Base-by-base conservation (phyloP, 2,888 invertebrate species). In the Calliphora vomitoria region DNA sequence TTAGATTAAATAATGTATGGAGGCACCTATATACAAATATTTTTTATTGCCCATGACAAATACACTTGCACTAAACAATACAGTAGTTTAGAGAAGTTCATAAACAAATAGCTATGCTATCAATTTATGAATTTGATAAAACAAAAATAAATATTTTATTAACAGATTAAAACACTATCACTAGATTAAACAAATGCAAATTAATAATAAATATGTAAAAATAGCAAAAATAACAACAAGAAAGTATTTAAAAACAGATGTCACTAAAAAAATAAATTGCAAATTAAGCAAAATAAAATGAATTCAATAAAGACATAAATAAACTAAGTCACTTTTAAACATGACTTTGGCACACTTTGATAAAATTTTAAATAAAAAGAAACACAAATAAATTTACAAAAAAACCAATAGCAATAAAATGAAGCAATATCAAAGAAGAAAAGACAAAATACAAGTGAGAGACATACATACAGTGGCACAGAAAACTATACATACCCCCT, bases 291-390 rank as follows among this genome's bases (percentile, higher is more conserved):
- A 75, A 50, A 50, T 18, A 62, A 62, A 55, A 18, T 38, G 5
- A 55, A n/a, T 4, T n/a, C 11, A 71, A 53, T 31, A 60, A 10
- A 58, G 25, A 10, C 55, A 13, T 58, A 64, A 53, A 13, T 58
- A 64, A 53, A 38, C 72, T 15, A 69, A 68, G 41, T 31, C 25
- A 31, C 20, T 20, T 50, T 69, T 78, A 78, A 69, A n/a, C 18
- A 41, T 83, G 75, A 78, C 78, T 78, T 78, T 78, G 76, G 78
- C 83, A 83, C 78, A 78, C 69, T 78, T 69, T 66, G 31, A 15
- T 31, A 20, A 62, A 47, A 50, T 64, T 55, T 38, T 31, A 74
- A 25, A 47, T 1, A 74, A 25, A 53, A 74, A 62, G 25, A 53
- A 55, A 44, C n/a, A 69, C 4, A 35, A 18, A 44, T 53, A 53